Base-by-base conservation (phyloP, 2,113 vertebrate genomes). In the Mionectes macconnelli region DNA sequence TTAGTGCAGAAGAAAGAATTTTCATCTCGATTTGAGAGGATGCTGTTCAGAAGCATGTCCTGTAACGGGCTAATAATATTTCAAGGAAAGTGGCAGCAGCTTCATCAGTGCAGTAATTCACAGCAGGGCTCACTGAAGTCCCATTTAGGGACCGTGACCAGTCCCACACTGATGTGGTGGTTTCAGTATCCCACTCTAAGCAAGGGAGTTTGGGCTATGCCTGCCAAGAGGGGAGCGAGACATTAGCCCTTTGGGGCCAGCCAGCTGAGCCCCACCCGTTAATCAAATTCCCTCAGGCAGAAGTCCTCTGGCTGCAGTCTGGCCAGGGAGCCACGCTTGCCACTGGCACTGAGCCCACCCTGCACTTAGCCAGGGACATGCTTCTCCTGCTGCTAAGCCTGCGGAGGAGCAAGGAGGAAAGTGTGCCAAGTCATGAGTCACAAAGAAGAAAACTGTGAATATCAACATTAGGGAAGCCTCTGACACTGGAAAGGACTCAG, bases 381-480 rank as follows among this genome's bases (percentile, higher is more conserved):
- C 55, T 88, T 42, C 57, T 83, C 7, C 85, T 72, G 44, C 74
- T 4, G 52, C 47, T 47, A 47, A 0, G 4, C 8, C 3, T 24
- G 50, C n/a, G 31, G 63, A 91, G 80, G 45, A 92, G 63, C 1
- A 7, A 44, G 70, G 31, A 55, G 50, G 49, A 72, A 50, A 82
- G 37, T 1, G 0, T 31, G 75, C 87, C 89, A 91, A 85, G 16
- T 17, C 40, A 63, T 93, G 87, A 94, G 70, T 94, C 78, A 76
- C 2, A 1, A 4, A 64, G 59, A 56, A 33, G 49, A 53, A 39
- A 85, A 30, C 6, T 1, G 1, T 4, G 2, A 83, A 24, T 37
- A 93, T 55, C 70, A 72, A 23, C 50, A 8, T 20, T 31, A 84
- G 55, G 55, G 55, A 77, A 95, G 45, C 70, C 84, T 81, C 80